A percentile compares a stretch with the other conserved stretches of the same genome.
These are phyloP conservation scores for Peribatodes rhomboidaria DNA, from an alignment of 2,888 invertebrate species.

Conservation along the genomic window DNA sequence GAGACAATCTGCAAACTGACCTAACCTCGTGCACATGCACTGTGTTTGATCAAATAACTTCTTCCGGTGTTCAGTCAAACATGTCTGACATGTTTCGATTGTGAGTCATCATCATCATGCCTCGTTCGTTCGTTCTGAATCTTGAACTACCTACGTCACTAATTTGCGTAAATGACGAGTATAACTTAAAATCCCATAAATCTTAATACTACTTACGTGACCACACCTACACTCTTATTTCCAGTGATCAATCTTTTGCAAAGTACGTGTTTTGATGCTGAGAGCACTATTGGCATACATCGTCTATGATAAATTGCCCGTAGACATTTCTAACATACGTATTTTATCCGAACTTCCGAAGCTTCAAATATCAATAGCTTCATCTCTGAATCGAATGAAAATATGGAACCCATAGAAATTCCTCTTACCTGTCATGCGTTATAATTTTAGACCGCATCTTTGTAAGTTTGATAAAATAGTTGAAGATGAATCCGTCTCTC, in stretches of 20 bases:
- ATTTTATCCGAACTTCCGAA: not conserved
- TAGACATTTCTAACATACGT: not conserved
- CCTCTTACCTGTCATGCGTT: too few relatives aligned
- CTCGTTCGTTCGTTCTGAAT: not conserved
- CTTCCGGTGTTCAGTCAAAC: constrained; percentile 18
- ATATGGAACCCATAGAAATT: too few relatives aligned
- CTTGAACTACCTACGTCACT: not conserved
- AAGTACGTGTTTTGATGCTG: not conserved
- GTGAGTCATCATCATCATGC: constrained; percentile 18
- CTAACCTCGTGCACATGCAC: constrained; percentile 33
- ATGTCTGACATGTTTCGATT: constrained; percentile 16
- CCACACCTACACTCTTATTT: not conserved
- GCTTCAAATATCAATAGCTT: too few relatives aligned
- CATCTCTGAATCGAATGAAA: not conserved
- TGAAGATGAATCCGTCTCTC: too few relatives aligned
- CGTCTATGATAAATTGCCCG: constrained; percentile 1
- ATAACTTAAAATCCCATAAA: not conserved
- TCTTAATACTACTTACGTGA: not conserved
- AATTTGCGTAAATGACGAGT: not conserved
- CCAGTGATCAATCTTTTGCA: not conserved
- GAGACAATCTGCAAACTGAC: constrained; percentile 36
- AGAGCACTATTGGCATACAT: not conserved
- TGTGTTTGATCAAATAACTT: constrained; percentile 17
- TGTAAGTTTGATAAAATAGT: too few relatives aligned
- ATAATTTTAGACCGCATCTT: too few relatives aligned